These are phyloP conservation scores for Orthosia gracilis DNA, from an alignment of 2,888 invertebrate species.

Conservation along the genomic window DNA sequence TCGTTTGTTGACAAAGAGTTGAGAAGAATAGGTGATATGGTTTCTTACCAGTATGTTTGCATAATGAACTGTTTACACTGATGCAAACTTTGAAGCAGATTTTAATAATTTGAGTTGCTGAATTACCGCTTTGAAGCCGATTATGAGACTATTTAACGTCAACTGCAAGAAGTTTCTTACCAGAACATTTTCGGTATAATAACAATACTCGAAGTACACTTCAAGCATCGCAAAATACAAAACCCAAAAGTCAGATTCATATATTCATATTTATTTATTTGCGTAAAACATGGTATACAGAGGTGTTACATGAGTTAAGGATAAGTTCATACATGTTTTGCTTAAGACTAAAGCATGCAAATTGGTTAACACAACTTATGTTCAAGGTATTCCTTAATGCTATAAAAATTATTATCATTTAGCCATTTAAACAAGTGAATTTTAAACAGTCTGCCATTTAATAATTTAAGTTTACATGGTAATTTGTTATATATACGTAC, in stretches of 20 bases:
- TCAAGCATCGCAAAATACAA: not conserved
- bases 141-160: not conserved
- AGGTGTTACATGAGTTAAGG: no score
- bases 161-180: not conserved
- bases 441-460: no score
- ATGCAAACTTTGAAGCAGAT: not conserved
- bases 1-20: slow-evolving; percentile 13
- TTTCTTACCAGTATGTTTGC: not conserved
- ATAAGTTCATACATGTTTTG: no score
- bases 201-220: not conserved
- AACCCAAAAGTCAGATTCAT: not conserved
- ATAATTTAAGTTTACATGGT: no score
- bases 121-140: not conserved
- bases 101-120: not conserved
- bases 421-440: no score
- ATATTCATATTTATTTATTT: no score
- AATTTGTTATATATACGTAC: no score
- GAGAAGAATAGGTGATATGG: not conserved
- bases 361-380: no score
- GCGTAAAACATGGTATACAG: no score
- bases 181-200: not conserved
- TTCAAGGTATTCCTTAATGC: no score
- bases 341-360: no score
- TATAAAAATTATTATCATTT: no score
- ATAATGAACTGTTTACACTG: not conserved